Evolutionary conservation across 2,797 vertebrate species (phyloP), one percentile per base, ranked within the genome.

Genomic region (Protonibea diacanthus): DNA sequence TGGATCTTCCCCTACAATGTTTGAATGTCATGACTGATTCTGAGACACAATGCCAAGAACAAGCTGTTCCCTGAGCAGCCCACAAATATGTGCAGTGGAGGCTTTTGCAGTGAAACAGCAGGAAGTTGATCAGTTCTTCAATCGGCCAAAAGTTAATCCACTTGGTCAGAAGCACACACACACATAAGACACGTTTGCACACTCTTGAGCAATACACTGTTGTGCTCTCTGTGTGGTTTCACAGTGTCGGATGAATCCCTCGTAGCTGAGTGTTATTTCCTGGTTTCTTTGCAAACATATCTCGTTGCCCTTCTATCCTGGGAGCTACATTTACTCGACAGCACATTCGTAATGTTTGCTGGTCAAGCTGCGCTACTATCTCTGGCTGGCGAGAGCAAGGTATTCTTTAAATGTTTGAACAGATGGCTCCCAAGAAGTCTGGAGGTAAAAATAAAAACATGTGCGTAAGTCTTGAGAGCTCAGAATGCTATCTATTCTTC

Each of bases 371-470:
- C 82, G 85, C 40, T 20, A 33, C 77, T 80, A 73, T 78, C 57
- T 62, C 76, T 25, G 72, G 68, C 87, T 85, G 78, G 81, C 56
- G 72, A 89, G 71, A 74, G 78, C 57, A 72, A 90, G 84, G 84
- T 93, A 84, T 91, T 94, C 84, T 82, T 89, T 91, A 92, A 94
- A 92, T 92, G 87, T 92, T 93, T 93, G 77, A 92, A 87, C 91
- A 94, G 91, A 94, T 84, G 81, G 88, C 76, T 93, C 86, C 86
- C 76, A 80, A 89, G 85, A 85, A 86, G 87, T 86, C 80, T 86
- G 81, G 82, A 86, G 86, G 88, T 93, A 91, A 91, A 92, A 92
- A 93, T 90, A 93, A 93, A 90, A 92, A 89, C 85, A 91, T 68
- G 74, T 91, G 86, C 74, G 56, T 81, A 78, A 85, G 88, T 76